Percentiles rank a stretch among this genome's conserved stretches.
Evolutionary conservation across 1,140 invertebrate species (phyloP).

Genomic region (Drosophila pseudoananassae): DNA sequence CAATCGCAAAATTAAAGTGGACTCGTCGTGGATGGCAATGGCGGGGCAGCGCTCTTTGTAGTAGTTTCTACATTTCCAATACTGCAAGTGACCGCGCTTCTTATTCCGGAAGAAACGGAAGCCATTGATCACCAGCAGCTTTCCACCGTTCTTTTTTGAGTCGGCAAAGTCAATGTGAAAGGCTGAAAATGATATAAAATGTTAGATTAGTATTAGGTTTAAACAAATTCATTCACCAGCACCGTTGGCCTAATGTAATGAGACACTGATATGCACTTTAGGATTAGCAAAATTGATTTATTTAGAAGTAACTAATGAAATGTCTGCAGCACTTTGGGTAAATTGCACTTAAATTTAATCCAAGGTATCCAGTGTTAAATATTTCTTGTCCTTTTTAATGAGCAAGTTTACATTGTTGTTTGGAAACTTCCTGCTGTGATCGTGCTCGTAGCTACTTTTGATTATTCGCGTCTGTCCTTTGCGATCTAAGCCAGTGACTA

Average conservation of each 20-base stretch:
- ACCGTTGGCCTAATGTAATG: neutral
- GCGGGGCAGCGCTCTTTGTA: slow-evolving; percentile 83
- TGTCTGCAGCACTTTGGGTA: slow-evolving; percentile 18
- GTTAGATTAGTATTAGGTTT: slow-evolving; percentile 28
- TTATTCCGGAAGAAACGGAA: slow-evolving; percentile 83
- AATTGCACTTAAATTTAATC: slow-evolving; percentile 43
- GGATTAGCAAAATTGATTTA: slow-evolving; percentile 32
- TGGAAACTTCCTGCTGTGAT: slow-evolving; percentile 72
- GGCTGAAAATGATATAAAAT: slow-evolving; percentile 51
- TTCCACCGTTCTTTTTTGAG: slow-evolving; percentile 83
- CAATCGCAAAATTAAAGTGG: slow-evolving; percentile 66
- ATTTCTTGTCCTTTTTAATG: slow-evolving; percentile 48
- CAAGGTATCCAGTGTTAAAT: slow-evolving; percentile 11
- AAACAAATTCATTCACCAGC: neutral
- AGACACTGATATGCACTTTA: slow-evolving; percentile 13
- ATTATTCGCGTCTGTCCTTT: slow-evolving; percentile 60
- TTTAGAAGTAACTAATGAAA: slow-evolving; percentile 16
- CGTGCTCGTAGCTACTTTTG: slow-evolving; percentile 72
- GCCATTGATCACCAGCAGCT: slow-evolving; percentile 83
- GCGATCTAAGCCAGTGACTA: slow-evolving; percentile 72
- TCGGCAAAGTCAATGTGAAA: slow-evolving; percentile 82
- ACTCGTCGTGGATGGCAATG: slow-evolving; percentile 82
- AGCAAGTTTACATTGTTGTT: slow-evolving; percentile 21
- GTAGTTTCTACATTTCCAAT: slow-evolving; percentile 84
- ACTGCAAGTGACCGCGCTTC: slow-evolving; percentile 78